Evolutionary conservation across 2,888 invertebrate genomes (phyloP), one percentile per base, ranked within the genome.

Genomic region (Teleogryllus oceanicus): DNA sequence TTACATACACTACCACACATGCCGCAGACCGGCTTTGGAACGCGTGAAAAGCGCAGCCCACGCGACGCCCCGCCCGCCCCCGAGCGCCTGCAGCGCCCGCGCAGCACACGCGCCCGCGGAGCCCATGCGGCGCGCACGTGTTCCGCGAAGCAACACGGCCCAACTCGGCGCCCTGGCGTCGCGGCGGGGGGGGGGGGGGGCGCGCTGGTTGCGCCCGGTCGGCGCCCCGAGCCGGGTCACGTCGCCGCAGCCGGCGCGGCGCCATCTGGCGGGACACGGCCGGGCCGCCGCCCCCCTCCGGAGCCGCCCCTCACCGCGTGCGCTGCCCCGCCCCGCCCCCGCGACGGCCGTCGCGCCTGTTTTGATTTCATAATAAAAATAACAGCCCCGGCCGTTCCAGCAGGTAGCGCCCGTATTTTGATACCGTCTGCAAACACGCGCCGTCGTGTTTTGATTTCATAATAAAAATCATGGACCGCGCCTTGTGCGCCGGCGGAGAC

Each of bases 201-300:
- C 37, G 37, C 62, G 62, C 62, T 62, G 16, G 16, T 13, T n/a
- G n/a, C n/a, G n/a, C n/a, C n/a, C n/a, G n/a, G n/a, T n/a, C n/a
- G n/a, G n/a, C n/a, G n/a, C n/a, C n/a, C n/a, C n/a, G n/a, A n/a
- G 62, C 62, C 62, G 13, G 62, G 62, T 62, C 62, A 62, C 62
- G 62, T 62, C n/a, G 62, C 16, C 62, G 62, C 62, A 62, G 62
- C 62, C 62, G 62, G 62, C n/a, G 62, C 62, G 1, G 62, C 62
- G 62, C 62, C 62, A 62, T 62, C 62, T 62, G 62, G 62, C 62
- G 62, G 62, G 62, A 62, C 62, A 62, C n/a, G 62, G 62, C n/a
- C 62, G 62, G n/a, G 16, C 62, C 13, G 5, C 62, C 62, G 13
- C 62, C 62, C 62, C 62, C 8, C 62, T 10, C n/a, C 62, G 8